phyloP scores from a whole-genome alignment of 2,797 vertebrate species.

The Hoplostethus atlanticus region DNA sequence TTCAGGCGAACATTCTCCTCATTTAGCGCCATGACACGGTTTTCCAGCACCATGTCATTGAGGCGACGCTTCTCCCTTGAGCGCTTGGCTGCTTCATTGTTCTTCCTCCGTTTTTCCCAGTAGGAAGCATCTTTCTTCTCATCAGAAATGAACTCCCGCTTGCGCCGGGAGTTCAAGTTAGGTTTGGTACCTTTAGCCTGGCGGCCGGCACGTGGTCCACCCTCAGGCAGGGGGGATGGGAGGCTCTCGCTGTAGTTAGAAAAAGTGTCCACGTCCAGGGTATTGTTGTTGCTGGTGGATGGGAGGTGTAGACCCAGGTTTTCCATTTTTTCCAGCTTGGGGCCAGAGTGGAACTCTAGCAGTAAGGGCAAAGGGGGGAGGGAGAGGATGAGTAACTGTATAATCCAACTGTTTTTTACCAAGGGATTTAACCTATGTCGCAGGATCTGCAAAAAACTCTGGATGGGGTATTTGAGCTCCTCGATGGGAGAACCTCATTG shows the following conservation, averaged over 20 bases:
- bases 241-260: conserved; percentile 71
- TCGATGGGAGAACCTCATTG: conserved; percentile 78
- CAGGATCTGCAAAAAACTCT: conserved; percentile 73
- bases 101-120: conserved; percentile 90
- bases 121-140: conserved; percentile 91
- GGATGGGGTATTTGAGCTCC: conserved; percentile 78
- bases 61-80: conserved; percentile 89
- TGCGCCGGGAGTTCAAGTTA: conserved; percentile 80
- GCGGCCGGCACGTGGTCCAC: conserved; percentile 57
- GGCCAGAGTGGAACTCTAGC: conserved; percentile 73
- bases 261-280: conserved; percentile 72
- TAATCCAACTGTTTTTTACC: conserved; percentile 48
- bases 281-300: conserved; percentile 69
- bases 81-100: conserved; percentile 90
- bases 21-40: conserved; percentile 87
- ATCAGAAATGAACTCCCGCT: conserved; percentile 90
- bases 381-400: conserved; percentile 47
- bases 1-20: conserved; percentile 89
- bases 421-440: conserved; percentile 67
- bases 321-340: conserved; percentile 79
- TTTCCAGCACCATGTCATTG: conserved; percentile 90
- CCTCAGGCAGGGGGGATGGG: conserved; percentile 70
- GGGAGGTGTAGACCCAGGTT: conserved; percentile 77
- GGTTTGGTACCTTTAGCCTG: conserved; percentile 79
- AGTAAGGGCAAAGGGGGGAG: conserved; percentile 58